Conservation (phyloP, 2,797 vertebrate genomes). For the Malacoctenus gilli region DNA sequence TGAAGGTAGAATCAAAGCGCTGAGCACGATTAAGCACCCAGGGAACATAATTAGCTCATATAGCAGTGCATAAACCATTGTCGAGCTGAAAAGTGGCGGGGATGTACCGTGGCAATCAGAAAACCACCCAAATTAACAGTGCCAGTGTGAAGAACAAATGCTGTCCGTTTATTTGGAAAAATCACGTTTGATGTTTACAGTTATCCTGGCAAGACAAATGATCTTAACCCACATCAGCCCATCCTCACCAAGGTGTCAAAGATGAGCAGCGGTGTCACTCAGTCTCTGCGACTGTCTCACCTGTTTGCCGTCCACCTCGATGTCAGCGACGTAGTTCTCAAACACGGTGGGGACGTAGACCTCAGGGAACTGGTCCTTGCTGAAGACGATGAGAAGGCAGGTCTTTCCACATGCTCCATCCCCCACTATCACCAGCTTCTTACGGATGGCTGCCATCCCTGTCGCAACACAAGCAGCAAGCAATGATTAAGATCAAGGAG, state of each 20-base stretch:
- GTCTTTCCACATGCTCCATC: constrained; percentile 99
- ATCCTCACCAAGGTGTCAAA: too few species aligned
- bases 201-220: too few species aligned
- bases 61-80: constrained; percentile 13
- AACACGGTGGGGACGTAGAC: constrained; percentile 98
- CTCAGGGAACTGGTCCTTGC: constrained; percentile 99
- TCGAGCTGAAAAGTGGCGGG: neutral
- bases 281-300: constrained; percentile 68
- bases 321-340: constrained; percentile 98
- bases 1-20: constrained; percentile 34
- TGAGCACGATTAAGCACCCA: constrained; percentile 28
- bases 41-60: constrained; percentile 24
- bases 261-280: too few species aligned
- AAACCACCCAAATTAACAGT: neutral
- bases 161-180: too few species aligned
- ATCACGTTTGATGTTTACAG: too few species aligned
- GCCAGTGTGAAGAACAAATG: too few species aligned
- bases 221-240: too few species aligned
- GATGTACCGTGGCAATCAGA: neutral
- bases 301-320: constrained; percentile 97
- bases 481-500: too few species aligned
- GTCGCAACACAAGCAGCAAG: too few species aligned
- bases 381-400: constrained; percentile 97
- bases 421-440: constrained; percentile 98
- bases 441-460: constrained; percentile 98